phyloP scores from a whole-genome alignment of 2,888 invertebrate species.

The Lepidonotus clava region DNA sequence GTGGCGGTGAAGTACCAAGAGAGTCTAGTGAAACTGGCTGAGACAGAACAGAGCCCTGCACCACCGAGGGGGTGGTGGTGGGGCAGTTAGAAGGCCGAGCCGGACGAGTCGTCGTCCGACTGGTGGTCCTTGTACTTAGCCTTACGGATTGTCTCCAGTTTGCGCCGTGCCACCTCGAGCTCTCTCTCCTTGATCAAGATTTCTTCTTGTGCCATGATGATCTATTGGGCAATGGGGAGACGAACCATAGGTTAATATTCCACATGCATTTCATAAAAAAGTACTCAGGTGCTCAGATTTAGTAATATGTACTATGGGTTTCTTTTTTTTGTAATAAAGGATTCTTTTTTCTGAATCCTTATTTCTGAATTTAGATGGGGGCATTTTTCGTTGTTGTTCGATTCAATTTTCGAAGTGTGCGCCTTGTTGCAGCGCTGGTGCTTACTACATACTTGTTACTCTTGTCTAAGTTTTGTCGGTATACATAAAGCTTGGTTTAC shows the following conservation, averaged over 20 bases:
- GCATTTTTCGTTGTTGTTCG: too few species aligned
- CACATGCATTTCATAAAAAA: too few species aligned
- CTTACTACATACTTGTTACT: too few species aligned
- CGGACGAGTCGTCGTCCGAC: slow-evolving; percentile 45
- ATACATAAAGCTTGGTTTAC: too few species aligned
- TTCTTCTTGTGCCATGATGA: slow-evolving; percentile 81
- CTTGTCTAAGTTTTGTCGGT: too few species aligned
- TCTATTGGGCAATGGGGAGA: slow-evolving; percentile 71
- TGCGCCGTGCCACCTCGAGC: slow-evolving; percentile 93
- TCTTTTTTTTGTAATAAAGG: too few species aligned
- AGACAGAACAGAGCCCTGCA: slow-evolving; percentile 88
- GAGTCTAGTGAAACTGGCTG: slow-evolving; percentile 20
- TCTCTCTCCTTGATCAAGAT: slow-evolving; percentile 96
- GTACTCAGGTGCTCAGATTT: too few species aligned
- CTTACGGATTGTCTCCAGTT: slow-evolving; percentile 93
- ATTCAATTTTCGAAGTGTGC: too few species aligned
- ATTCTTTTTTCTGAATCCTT: too few species aligned
- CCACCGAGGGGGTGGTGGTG: slow-evolving; percentile 95
- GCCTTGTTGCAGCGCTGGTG: too few species aligned
- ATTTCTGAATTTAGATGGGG: too few species aligned
- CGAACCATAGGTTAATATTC: background rate
- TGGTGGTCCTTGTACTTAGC: slow-evolving; percentile 66
- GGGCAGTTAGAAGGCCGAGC: slow-evolving; percentile 75
- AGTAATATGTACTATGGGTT: too few species aligned
- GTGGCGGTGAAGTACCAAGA: slow-evolving; percentile 38